Percentiles rank a stretch among this genome's conserved stretches.
phyloP scores from a whole-genome alignment of 2,888 invertebrate species.

The Tinea semifulvella region DNA sequence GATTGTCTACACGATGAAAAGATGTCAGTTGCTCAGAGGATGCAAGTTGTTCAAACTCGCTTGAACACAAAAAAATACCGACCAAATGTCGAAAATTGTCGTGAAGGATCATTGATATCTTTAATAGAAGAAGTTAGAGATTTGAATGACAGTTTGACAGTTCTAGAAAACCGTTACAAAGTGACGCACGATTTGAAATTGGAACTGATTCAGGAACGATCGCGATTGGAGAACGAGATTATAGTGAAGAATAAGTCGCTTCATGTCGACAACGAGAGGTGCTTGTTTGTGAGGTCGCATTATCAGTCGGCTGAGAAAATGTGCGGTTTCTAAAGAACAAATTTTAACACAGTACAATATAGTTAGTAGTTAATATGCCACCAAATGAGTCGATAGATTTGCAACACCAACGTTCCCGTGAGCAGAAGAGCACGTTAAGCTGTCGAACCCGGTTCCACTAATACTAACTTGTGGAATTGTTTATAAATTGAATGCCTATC shows the following conservation, averaged over 20 bases:
- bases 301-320: slow-evolving; percentile 55
- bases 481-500: too few relatives aligned
- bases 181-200: slow-evolving; percentile 49
- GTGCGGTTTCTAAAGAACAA: slow-evolving; percentile 38
- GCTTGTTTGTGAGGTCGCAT: slow-evolving; percentile 48
- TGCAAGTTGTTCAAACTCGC: slow-evolving; percentile 55
- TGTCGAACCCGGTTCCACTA: too few relatives aligned
- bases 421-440: too few relatives aligned
- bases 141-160: slow-evolving; percentile 48
- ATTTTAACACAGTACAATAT: too few relatives aligned
- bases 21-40: slow-evolving; percentile 45
- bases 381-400: too few relatives aligned
- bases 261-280: slow-evolving; percentile 48
- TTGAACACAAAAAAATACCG: slow-evolving; percentile 47
- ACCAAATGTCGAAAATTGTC: slow-evolving; percentile 53
- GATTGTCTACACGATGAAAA: slow-evolving; percentile 50
- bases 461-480: too few relatives aligned
- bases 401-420: too few relatives aligned
- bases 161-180: slow-evolving; percentile 42
- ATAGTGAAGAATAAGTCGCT: slow-evolving; percentile 53
- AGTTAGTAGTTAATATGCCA: too few relatives aligned
- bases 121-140: slow-evolving; percentile 53
- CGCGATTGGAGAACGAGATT: slow-evolving; percentile 49
- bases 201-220: slow-evolving; percentile 48
- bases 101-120: slow-evolving; percentile 49